Evolutionary conservation across 2,113 vertebrate genomes (phyloP), one percentile per base, ranked within the genome.

Genomic region (Tachysurus fulvidraco): DNA sequence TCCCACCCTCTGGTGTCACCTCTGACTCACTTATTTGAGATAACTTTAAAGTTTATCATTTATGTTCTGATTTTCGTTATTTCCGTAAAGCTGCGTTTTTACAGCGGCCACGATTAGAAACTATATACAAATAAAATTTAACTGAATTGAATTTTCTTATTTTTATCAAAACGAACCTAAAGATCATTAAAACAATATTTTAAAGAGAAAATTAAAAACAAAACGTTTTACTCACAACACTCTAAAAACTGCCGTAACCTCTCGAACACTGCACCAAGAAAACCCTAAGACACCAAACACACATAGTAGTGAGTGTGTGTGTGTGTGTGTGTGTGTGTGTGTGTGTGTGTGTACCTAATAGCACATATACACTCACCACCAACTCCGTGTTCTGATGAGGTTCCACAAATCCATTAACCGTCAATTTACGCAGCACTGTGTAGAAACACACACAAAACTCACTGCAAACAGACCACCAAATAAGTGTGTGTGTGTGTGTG

Each of bases 321-420:
- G 60, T 25, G 46, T 25, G 41, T 54, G 50, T n/a, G 46, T n/a
- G 44, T 77, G 25, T 88, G 83, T 86, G 83, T 77, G 85, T 85
- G 82, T 89, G 77, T 17, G 69, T 73, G 41, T 46, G 9, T 25
- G 21, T 23, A 21, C 13, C 11, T 73, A 8, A 78, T 28, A n/a
- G 21, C 4, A 46, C 19, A 41, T 30, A 3, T 16, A 78, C 55
- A 94, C 97, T 97, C 94, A 99, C 98, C 98, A 99, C 98, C 81
- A 97, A 97, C 84, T 99, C 98, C 93, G 94, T 91, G 88, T 95
- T 98, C 91, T 96, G 96, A 25, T 97, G 97, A 77, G 98, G 97
- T 87, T 99, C 97, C 88, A 96, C 93, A 94, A 99, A 99, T 73
- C 98, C 98, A 89, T 99, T 96, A 50, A 99, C 97, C 0, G 98